Evolutionary conservation across 2,797 vertebrate species (phyloP).

Genomic region (Pantherophis alleghaniensis): DNA sequence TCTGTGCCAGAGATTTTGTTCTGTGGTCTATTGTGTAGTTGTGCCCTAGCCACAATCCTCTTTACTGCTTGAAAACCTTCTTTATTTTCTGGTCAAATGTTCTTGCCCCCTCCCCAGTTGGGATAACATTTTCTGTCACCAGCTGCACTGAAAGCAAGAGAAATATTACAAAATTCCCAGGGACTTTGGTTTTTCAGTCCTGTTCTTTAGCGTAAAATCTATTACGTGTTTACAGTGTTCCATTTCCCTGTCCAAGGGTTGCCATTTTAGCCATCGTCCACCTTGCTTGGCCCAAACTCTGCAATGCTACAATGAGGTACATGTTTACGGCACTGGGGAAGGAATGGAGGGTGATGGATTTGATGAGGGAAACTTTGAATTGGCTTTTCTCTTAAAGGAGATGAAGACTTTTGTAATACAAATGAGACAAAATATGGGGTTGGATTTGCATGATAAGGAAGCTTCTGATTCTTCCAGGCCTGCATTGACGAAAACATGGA

Average conservation of each 20-base stretch:
- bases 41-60: neutral
- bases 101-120: neutral
- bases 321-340: neutral
- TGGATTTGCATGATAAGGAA: neutral
- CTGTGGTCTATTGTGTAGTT: neutral
- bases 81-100: neutral
- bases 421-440: neutral
- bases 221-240: neutral
- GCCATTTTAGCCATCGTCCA: neutral
- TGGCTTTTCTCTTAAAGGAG: neutral
- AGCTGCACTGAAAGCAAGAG: neutral
- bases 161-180: neutral
- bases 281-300: neutral
- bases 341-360: neutral
- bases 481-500: constrained; percentile 91
- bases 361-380: neutral
- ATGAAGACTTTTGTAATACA: neutral
- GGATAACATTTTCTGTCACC: neutral
- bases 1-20: neutral
- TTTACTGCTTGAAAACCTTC: neutral
- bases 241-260: neutral
- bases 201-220: neutral
- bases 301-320: no score
- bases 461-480: constrained; percentile 68
- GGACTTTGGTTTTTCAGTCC: neutral